phyloP scores from a whole-genome alignment of 2,113 vertebrate genomes.

The Rhinolophus sinicus region DNA sequence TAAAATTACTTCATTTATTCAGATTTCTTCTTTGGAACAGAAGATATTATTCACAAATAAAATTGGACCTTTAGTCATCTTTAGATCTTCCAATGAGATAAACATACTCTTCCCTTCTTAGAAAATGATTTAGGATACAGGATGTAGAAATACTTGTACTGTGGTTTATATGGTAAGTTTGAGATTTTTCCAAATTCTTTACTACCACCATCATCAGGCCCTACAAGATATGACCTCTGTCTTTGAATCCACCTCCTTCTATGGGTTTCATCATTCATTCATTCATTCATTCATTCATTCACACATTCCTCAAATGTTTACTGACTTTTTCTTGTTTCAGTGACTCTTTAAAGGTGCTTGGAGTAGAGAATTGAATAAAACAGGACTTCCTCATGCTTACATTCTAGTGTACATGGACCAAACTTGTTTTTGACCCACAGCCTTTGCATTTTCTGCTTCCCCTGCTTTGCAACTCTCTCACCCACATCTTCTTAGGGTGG shows the following conservation, averaged over 20 bases:
- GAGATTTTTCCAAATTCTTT: background rate
- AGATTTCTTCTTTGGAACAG: background rate
- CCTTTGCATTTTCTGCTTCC: background rate
- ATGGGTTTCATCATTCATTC: background rate
- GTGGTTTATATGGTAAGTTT: background rate
- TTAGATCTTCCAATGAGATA: background rate
- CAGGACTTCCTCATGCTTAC: background rate
- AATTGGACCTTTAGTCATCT: background rate
- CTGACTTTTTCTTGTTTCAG: background rate
- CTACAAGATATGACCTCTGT: background rate
- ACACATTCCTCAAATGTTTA: background rate
- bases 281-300: background rate
- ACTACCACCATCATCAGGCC: no score
- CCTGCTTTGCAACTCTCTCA: background rate
- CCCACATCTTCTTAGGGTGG: background rate
- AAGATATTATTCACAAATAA: conserved; percentile 1
- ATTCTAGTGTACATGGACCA: background rate
- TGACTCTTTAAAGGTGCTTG: background rate
- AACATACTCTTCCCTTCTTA: background rate
- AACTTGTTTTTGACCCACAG: background rate
- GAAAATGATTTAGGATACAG: background rate
- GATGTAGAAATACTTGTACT: background rate
- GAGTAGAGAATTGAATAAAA: background rate
- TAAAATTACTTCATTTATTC: background rate
- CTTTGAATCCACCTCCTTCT: background rate